These are phyloP conservation scores for Gnathochromis pfefferi DNA, from an alignment of 2,113 vertebrate species.

Conservation along the genomic window DNA sequence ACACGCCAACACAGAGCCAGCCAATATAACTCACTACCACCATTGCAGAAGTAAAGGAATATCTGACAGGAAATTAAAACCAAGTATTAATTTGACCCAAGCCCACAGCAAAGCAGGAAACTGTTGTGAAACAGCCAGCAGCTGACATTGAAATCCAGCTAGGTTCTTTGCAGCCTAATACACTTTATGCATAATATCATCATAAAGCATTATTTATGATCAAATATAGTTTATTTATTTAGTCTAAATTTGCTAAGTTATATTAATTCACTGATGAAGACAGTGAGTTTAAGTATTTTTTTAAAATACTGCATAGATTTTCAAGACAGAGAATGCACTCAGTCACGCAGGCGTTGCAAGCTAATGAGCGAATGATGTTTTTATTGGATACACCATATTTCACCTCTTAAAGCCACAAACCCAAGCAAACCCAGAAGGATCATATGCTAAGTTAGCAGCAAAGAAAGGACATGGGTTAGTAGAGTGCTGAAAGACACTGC, in stretches of 20 bases:
- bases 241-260: neutral
- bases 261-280: neutral
- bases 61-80: neutral
- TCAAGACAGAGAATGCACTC: neutral
- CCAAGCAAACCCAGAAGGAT: neutral
- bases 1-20: neutral
- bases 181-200: neutral
- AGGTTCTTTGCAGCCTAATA: neutral
- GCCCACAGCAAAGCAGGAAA: neutral
- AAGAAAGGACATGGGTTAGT: neutral
- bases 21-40: neutral
- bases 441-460: neutral
- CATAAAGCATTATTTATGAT: neutral
- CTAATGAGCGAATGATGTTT: neutral
- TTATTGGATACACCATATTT: neutral
- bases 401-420: neutral
- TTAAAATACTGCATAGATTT: neutral
- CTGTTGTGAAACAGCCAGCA: neutral
- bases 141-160: neutral
- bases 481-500: neutral
- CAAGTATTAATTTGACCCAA: neutral
- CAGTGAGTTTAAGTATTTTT: neutral
- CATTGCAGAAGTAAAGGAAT: neutral
- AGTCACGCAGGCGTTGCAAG: neutral
- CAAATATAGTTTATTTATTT: neutral